Base-by-base conservation (phyloP, 2,797 vertebrate genomes). In the Acanthornis magna region DNA sequence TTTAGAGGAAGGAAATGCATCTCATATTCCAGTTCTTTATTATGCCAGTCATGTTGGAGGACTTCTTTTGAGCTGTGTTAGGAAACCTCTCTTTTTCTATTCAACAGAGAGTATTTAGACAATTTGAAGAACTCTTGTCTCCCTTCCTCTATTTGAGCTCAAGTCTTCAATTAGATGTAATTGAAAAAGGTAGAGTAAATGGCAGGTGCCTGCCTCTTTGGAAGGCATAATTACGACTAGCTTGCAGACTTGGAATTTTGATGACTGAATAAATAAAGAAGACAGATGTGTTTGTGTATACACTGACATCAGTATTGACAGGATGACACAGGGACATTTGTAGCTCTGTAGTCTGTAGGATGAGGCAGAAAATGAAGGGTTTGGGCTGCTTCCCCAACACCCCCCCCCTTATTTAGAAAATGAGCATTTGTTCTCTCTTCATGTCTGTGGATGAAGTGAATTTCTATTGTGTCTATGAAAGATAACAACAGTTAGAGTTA, bases 101-200 rank as follows among this genome's bases (percentile, higher is more conserved):
- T 92, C 82, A 91, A 38, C 29, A 78, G 42, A 72, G 82, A 81
- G 55, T 76, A 82, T 94, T 96, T 93, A 95, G 94, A 92, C 85
- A 67, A 38, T 94, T 84, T 97, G 77, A 95, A 94, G 91, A 93
- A 92, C 92, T 82, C 95, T 96, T 96, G 91, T 97, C 85, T 96
- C 67, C 38, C 80, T 96, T 94, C 94, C 94, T 91, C 83, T 91
- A 20, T 88, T 88, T 90, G 57, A 93, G 50, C 77, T 96, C 74
- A 79, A 93, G 78, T 74, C 85, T 95, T 96, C 91, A 96, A 91
- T 95, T 94, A 96, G 71, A 61, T 81, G 77, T 96, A 93, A 96
- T 93, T 95, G 83, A 77, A 95, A 92, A 94, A 87, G 74, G 71
- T 80, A 93, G 72, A 92, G 85, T 94, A 91, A 95, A 94, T 90